Base-by-base conservation (phyloP, 2,888 invertebrate genomes). In the Perithous albicinctus region DNA sequence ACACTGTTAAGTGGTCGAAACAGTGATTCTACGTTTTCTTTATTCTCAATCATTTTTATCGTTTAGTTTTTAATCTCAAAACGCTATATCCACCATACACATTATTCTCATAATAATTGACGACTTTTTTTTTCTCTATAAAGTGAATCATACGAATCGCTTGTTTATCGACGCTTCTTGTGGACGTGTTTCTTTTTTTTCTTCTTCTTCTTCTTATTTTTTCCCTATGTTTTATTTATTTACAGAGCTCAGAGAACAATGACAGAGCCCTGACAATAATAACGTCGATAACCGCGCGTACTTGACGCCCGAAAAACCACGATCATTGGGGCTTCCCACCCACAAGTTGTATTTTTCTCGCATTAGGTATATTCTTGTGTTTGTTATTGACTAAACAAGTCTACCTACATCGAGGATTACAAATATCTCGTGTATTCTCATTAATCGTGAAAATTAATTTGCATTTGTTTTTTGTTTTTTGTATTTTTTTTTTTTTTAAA, bases 381-480 rank as follows among this genome's bases (percentile, higher is more conserved):
- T 74, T 86, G 80, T 89, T 88, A 86, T 86, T 89, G 86, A 89
- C 86, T 88, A 87, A 89, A 87, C 87, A 88, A 88, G 86, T 86
- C 86, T 88, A 84, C 86, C 88, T 88, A 84, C 85, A 79, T 78
- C 82, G 80, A 78, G 86, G 85, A 88, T 88, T 88, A 89, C 85
- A 83, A 80, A 80, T 76, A 76, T 72, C 35, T 56, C 35, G 54
- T 56, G 67, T 80, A 72, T 72, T 85, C 64, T 61, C 26, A 32
- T 79, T 73, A 78, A 84, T 75, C 73, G 72, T 78, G 63, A 82
- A 81, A 84, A 86, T 75, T 78, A 86, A 84, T 86, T 82, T 87
- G 81, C 80, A 81, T 82, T 41, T n/a, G n/a, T n/a, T n/a, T n/a
- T n/a, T n/a, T n/a, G n/a, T n/a, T n/a, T n/a, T n/a, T n/a, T n/a